Percentiles rank a stretch among this genome's conserved stretches.
Evolutionary conservation across 2,888 invertebrate species (phyloP).

Genomic region (Drosophila melanosoma): DNA sequence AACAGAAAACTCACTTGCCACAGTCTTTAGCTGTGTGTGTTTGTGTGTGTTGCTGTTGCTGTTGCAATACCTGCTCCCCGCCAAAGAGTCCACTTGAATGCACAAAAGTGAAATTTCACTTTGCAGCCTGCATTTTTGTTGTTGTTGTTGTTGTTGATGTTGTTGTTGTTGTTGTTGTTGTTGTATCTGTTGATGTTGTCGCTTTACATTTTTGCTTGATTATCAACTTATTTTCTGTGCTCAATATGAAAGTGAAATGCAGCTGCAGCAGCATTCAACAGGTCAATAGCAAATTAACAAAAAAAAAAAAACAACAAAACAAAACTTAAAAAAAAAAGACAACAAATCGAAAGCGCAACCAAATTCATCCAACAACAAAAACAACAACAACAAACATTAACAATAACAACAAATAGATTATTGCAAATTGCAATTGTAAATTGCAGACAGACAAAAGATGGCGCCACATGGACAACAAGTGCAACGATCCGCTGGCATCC

Average conservation of each 20-base stretch:
- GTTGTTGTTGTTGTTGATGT: constrained; percentile 15
- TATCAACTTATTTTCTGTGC: constrained; percentile 44
- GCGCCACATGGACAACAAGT: constrained; percentile 21
- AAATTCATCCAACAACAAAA: constrained; percentile 1
- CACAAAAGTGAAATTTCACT: constrained; percentile 79
- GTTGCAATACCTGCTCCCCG: constrained; percentile 40
- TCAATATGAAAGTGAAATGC: constrained; percentile 59
- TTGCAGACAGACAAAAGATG: constrained; percentile 16
- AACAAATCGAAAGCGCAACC: constrained; percentile 30
- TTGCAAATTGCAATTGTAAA: constrained; percentile 5
- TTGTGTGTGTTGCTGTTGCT: constrained; percentile 20
- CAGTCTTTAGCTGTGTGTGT: constrained; percentile 8
- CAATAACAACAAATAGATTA: not conserved
- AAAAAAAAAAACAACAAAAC: constrained; percentile 10
- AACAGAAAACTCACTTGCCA: constrained; percentile 48
- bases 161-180: constrained; percentile 7
- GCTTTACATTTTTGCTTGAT: constrained; percentile 39
- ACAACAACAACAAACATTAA: not conserved
- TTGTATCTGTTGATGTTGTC: constrained; percentile 21
- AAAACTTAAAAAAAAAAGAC: not conserved
- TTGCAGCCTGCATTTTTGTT: constrained; percentile 35
- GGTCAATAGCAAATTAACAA: constrained; percentile 41
- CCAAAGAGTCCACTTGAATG: constrained; percentile 56
- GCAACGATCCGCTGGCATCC: constrained; percentile 20
- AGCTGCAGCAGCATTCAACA: constrained; percentile 49